phyloP scores from a whole-genome alignment of 2,797 vertebrate species.

The Anguilla marmorata region DNA sequence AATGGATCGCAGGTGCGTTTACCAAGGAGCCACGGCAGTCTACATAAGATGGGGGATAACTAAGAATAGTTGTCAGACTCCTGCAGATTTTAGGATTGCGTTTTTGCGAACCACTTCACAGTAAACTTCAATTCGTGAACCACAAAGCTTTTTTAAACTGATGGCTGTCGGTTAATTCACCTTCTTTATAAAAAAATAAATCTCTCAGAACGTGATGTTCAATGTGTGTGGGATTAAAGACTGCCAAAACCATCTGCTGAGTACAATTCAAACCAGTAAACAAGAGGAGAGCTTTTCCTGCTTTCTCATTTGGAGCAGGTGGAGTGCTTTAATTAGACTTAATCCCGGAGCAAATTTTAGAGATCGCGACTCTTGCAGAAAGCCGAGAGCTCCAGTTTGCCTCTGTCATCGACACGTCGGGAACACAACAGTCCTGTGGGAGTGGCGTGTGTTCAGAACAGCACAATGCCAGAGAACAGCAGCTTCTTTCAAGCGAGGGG shows the following conservation, averaged over 20 bases:
- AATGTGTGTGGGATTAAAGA: slow-evolving; percentile 30
- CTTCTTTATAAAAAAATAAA: not conserved
- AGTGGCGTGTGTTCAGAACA: not conserved
- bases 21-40: not conserved
- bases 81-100: not conserved
- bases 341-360: slow-evolving; percentile 40
- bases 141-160: not conserved
- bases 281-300: slow-evolving; percentile 44
- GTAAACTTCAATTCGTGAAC: not conserved
- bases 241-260: slow-evolving; percentile 47
- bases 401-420: not conserved
- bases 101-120: not conserved
- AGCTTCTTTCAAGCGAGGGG: not conserved
- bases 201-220: not conserved
- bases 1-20: not conserved
- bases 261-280: slow-evolving; percentile 35
- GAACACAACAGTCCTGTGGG: not conserved
- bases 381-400: not conserved
- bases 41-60: not conserved
- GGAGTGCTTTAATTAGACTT: slow-evolving; percentile 46
- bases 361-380: slow-evolving; percentile 6
- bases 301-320: slow-evolving; percentile 40
- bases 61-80: not conserved
- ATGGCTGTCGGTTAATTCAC: not conserved
- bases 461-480: not conserved